A percentile compares a stretch with the other conserved stretches of the same genome.
These are phyloP conservation scores for Fringilla coelebs DNA, from an alignment of 2,797 vertebrate genomes.

Conservation along the genomic window DNA sequence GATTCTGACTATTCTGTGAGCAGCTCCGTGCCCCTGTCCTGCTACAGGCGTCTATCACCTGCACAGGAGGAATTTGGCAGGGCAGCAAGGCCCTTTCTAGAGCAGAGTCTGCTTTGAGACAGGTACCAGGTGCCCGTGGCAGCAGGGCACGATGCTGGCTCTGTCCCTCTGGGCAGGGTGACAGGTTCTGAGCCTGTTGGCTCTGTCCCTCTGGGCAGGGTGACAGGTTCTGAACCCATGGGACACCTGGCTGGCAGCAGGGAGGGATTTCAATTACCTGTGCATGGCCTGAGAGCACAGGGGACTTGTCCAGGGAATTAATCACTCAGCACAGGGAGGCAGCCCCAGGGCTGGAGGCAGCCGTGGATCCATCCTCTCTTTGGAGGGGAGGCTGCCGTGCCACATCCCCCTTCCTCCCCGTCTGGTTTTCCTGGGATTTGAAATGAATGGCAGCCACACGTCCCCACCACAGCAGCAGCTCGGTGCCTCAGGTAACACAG, in stretches of 20 bases:
- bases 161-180: background rate
- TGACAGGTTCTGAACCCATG: background rate
- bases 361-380: fast-evolving
- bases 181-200: background rate
- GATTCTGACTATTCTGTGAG: background rate
- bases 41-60: background rate
- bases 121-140: background rate
- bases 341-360: background rate
- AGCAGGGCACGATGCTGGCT: fast-evolving
- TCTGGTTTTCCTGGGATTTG: background rate
- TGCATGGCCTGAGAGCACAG: background rate
- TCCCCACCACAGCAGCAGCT: background rate
- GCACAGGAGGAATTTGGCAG: background rate
- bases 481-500: background rate
- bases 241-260: background rate
- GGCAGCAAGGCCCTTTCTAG: background rate
- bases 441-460: background rate
- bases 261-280: background rate
- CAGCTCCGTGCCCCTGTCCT: fast-evolving
- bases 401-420: background rate
- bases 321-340: background rate
- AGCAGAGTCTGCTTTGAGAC: background rate
- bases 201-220: background rate
- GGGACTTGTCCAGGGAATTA: background rate
- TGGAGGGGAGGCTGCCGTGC: background rate